Evolutionary conservation across 1,140 invertebrate species (phyloP), one percentile per base, ranked within the genome.

Genomic region (Lepidotrigona ventralis): DNA sequence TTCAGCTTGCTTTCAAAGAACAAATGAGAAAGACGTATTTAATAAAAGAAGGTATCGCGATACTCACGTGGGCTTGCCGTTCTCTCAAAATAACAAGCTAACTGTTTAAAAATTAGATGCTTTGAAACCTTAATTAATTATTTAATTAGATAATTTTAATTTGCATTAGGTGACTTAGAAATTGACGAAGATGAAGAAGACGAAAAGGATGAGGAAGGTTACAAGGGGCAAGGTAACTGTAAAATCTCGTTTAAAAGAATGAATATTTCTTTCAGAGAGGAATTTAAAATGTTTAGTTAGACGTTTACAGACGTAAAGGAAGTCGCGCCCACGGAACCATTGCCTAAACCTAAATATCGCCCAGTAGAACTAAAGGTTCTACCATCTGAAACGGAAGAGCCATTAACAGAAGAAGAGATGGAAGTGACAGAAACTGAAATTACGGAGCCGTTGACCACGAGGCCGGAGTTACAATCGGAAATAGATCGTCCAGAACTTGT

Each of bases 1-100:
- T 91, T 79, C 73, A 87, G 63, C 53, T 84, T 5, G 56, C 80
- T 79, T 81, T 89, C 68, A 90, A 90, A 77, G 73, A 91, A 60
- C 88, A 63, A 33, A 75, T 90, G n/a, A 81, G 56, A 17, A 70
- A 54, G 53, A 75, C 80, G 29, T 78, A 83, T 53, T 46, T 89
- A 11, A 54, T 68, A 39, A 26, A 64, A 17, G 69, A 83, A 71
- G 56, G 73, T 88, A 56, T 11, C 1, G 33, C 5, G 5, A 3
- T 64, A 19, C 9, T 14, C 15, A 26, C 3, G 51, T 66, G 11
- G 19, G 19, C 23, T 39, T 68, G 21, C 39, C 39, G 26, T 29
- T 33, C 17, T 33, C 1, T 26, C 15, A 15, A 26, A 64, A 64
- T 26, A 17, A 15, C 14, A 63, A 63, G 14, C 14, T 63, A 19